These are phyloP conservation scores for Orthonyx spaldingii DNA, from an alignment of 2,113 vertebrate species.

Conservation along the genomic window DNA sequence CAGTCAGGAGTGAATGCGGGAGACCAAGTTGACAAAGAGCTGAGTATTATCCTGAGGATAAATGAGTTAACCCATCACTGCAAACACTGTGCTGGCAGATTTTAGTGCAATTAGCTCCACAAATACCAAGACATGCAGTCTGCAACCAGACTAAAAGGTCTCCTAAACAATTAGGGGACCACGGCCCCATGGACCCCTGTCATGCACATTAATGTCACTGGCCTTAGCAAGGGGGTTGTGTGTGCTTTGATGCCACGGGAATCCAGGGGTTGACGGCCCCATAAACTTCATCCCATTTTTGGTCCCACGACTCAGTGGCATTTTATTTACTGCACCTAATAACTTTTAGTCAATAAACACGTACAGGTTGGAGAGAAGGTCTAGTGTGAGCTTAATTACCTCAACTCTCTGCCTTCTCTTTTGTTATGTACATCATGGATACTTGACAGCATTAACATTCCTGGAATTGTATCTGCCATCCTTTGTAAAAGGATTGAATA, in stretches of 20 bases:
- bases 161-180: slow-evolving; percentile 72
- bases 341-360: slow-evolving; percentile 69
- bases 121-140: slow-evolving; percentile 77
- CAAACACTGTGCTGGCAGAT: slow-evolving; percentile 42
- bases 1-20: neutral
- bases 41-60: slow-evolving; percentile 56
- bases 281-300: slow-evolving; percentile 43
- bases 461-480: slow-evolving; percentile 73
- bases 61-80: slow-evolving; percentile 55
- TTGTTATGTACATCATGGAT: slow-evolving; percentile 70
- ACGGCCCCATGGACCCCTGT: slow-evolving; percentile 75
- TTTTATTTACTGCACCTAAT: slow-evolving; percentile 71
- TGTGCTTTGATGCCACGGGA: slow-evolving; percentile 74
- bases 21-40: slow-evolving; percentile 51
- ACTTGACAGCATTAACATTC: slow-evolving; percentile 82
- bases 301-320: slow-evolving; percentile 50
- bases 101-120: slow-evolving; percentile 74
- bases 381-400: slow-evolving; percentile 69
- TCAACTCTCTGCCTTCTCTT: slow-evolving; percentile 60
- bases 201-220: slow-evolving; percentile 76
- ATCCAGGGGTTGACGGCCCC: slow-evolving; percentile 39
- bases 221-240: slow-evolving; percentile 58
- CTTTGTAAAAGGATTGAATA: slow-evolving; percentile 76
- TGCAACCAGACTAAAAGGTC: slow-evolving; percentile 77
- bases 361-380: slow-evolving; percentile 47